These are phyloP conservation scores for Gallinago solitaria DNA, from an alignment of 2,797 vertebrate genomes.

Conservation along the genomic window DNA sequence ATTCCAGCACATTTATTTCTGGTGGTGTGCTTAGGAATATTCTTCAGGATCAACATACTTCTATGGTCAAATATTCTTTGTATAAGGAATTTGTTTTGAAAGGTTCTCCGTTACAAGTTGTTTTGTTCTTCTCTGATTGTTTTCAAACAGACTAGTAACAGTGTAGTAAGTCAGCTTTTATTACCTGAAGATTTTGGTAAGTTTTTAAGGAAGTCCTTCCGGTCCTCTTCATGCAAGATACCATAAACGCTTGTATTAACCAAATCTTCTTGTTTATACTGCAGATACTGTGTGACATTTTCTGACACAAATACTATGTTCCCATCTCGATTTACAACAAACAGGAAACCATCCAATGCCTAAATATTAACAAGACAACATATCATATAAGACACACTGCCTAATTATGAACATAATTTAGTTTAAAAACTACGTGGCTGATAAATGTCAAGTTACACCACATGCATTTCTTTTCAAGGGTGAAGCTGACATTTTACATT, in stretches of 20 bases:
- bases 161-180: neutral
- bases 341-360: conserved; percentile 97
- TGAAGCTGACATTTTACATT: neutral
- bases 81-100: neutral
- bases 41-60: neutral
- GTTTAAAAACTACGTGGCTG: neutral
- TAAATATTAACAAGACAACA: conserved; percentile 61
- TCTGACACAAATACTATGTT: conserved; percentile 98
- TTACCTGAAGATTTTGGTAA: conserved; percentile 92
- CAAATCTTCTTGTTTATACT: conserved; percentile 97
- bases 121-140: neutral
- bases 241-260: conserved; percentile 96
- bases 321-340: conserved; percentile 97
- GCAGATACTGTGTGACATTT: conserved; percentile 97
- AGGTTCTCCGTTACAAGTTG: neutral
- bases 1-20: neutral
- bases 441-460: neutral
- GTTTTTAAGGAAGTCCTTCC: conserved; percentile 95
- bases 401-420: neutral
- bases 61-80: neutral
- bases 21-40: neutral
- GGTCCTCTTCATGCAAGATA: conserved; percentile 95
- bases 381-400: neutral
- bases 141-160: neutral
- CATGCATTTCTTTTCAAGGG: neutral